A percentile compares a stretch with the other conserved stretches of the same genome.
phyloP scores from a whole-genome alignment of 2,888 invertebrate species.

The Automeris io region DNA sequence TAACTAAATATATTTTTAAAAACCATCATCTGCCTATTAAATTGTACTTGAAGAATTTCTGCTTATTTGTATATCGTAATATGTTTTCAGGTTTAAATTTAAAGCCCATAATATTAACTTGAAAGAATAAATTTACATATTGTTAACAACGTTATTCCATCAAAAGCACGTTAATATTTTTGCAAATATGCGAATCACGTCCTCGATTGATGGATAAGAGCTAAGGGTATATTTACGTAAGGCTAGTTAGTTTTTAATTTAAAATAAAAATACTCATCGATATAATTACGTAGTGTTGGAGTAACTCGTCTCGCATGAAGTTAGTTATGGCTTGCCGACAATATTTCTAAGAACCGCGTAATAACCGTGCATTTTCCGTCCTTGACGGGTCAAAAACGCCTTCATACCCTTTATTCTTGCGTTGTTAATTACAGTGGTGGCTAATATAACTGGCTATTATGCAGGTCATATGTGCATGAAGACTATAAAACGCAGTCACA shows the following conservation, averaged over 20 bases:
- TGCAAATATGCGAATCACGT: conserved; percentile 21
- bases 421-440: conserved; percentile 52
- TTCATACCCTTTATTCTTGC: conserved; percentile 27
- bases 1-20: too few species aligned
- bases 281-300: conserved; percentile 11
- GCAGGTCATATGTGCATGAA: conserved; percentile 45
- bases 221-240: conserved; percentile 60
- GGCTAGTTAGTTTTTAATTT: conserved; percentile 31
- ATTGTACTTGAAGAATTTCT: too few species aligned
- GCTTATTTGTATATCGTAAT: too few species aligned
- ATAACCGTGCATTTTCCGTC: conserved; percentile 36
- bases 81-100: too few species aligned
- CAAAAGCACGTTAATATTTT: background rate
- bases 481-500: conserved; percentile 46
- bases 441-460: conserved; percentile 57
- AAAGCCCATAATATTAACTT: too few species aligned
- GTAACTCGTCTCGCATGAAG: conserved; percentile 16
- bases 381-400: conserved; percentile 44
- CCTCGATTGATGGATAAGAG: conserved; percentile 52
- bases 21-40: too few species aligned
- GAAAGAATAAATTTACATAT: conserved; percentile 1
- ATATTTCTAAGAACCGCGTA: conserved; percentile 47
- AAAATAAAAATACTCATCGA: background rate
- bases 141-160: background rate
- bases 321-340: conserved; percentile 31